Conservation (phyloP, 2,888 invertebrate species). For the Melipona beecheii region DNA sequence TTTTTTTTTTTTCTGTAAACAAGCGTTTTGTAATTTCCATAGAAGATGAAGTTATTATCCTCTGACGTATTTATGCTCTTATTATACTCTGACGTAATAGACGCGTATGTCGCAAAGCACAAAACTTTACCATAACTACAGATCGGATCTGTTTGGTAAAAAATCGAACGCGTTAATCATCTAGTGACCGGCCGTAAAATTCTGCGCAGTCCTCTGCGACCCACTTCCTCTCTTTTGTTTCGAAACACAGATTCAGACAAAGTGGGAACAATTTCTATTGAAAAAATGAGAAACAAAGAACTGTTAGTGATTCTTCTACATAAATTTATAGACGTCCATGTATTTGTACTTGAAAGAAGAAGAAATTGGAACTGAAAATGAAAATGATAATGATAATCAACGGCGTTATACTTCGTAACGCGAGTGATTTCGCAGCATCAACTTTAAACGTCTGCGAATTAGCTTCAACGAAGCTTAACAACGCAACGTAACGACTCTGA, state of each 20-base stretch:
- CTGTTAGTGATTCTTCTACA: neutral
- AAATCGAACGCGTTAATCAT: conserved; percentile 16
- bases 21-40: neutral
- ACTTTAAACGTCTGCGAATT: neutral
- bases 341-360: neutral
- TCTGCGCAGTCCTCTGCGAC: neutral
- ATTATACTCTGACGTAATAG: neutral
- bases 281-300: neutral
- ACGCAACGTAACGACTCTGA: conserved; percentile 1
- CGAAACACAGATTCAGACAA: neutral
- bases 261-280: neutral
- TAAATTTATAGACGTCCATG: neutral
- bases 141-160: conserved; percentile 13
- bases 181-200: conserved; percentile 18
- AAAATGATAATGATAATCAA: neutral
- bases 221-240: conserved; percentile 21
- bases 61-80: neutral
- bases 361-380: neutral
- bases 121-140: conserved; percentile 5
- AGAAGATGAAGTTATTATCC: neutral
- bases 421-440: neutral
- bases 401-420: neutral
- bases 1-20: too few species aligned
- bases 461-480: neutral
- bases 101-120: neutral